phyloP scores from a whole-genome alignment of 2,113 vertebrate genomes.

The Oryzias curvinotus region DNA sequence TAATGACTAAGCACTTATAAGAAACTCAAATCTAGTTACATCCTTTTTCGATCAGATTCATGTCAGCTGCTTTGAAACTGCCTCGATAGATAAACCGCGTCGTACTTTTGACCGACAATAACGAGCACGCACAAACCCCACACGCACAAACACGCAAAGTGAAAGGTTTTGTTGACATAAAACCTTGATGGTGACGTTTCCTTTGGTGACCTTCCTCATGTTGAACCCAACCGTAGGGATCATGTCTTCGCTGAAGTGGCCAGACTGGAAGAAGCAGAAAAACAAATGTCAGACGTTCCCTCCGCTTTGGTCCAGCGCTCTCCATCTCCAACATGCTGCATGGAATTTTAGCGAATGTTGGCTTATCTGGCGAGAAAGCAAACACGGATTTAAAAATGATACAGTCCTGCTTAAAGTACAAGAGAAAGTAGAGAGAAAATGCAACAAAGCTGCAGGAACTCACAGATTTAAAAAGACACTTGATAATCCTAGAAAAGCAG shows the following conservation, averaged over 20 bases:
- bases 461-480: too few species aligned
- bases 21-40: background rate
- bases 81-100: background rate
- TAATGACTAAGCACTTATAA: background rate
- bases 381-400: too few species aligned
- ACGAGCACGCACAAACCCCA: too few species aligned
- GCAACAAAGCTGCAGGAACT: too few species aligned
- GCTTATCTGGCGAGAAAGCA: too few species aligned
- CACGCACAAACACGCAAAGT: too few species aligned
- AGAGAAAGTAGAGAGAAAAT: too few species aligned
- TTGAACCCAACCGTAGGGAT: slow-evolving; percentile 90
- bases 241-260: slow-evolving; percentile 90
- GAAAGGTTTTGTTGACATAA: background rate
- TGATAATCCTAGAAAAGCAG: too few species aligned
- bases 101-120: too few species aligned
- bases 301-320: background rate
- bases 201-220: slow-evolving; percentile 86
- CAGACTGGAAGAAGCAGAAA: slow-evolving; percentile 75
- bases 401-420: too few species aligned
- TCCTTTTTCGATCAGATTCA: background rate
- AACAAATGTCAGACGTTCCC: background rate
- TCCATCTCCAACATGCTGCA: background rate
- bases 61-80: background rate
- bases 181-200: slow-evolving; percentile 84
- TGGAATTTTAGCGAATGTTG: too few species aligned